phyloP scores from a whole-genome alignment of 2,113 vertebrate species.

The Cynopterus brachyotis region DNA sequence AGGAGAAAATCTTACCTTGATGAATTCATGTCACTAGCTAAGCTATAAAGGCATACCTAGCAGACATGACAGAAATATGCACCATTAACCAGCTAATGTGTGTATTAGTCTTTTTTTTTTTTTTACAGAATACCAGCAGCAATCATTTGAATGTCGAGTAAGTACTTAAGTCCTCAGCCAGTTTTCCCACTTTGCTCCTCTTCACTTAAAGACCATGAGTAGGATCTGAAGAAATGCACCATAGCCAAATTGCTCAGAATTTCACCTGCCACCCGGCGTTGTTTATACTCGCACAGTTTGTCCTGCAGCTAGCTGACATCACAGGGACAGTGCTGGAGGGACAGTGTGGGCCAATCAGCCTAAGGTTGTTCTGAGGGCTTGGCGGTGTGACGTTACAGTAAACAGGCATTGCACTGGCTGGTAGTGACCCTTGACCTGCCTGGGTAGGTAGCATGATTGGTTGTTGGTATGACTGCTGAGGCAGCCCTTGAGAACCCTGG shows the following conservation, averaged over 20 bases:
- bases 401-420: conserved; percentile 87
- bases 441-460: conserved; percentile 89
- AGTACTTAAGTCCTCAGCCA: conserved; percentile 68
- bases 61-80: conserved; percentile 89
- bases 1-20: conserved; percentile 91
- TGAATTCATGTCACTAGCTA: conserved; percentile 90
- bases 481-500: conserved; percentile 89
- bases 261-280: conserved; percentile 90
- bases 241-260: conserved; percentile 85
- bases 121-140: conserved; percentile 86
- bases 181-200: conserved; percentile 68
- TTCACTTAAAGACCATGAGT: conserved; percentile 80
- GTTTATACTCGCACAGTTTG: conserved; percentile 89
- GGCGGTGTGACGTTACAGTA: conserved; percentile 94
- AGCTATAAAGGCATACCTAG: conserved; percentile 88
- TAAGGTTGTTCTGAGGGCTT: conserved; percentile 86
- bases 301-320: conserved; percentile 88
- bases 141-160: conserved; percentile 76
- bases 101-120: conserved; percentile 76
- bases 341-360: conserved; percentile 86
- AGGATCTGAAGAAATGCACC: conserved; percentile 65
- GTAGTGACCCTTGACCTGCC: conserved; percentile 88
- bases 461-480: conserved; percentile 91
- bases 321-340: conserved; percentile 86
- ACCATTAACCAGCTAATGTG: conserved; percentile 89